Evolutionary conservation across 2,888 invertebrate genomes (phyloP), one percentile per base, ranked within the genome.

Genomic region (Volucella inanis): DNA sequence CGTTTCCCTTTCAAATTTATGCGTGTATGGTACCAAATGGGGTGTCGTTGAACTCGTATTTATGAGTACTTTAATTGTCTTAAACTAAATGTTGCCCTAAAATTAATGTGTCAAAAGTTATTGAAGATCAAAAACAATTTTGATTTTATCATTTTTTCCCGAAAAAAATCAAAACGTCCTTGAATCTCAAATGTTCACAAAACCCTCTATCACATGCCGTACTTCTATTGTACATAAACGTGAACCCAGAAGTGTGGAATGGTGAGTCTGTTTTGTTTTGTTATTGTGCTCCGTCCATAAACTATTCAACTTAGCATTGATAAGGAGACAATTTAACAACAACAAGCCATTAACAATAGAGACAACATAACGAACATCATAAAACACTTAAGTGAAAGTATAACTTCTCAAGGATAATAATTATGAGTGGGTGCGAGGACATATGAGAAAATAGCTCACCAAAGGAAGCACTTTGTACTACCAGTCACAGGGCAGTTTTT

Each of bases 301-400:
- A 38, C 45, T 14, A 47, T 57, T 74, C 2, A 64, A 38, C 47
- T 62, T 62, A 18, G 39, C 55, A 64, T 55, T 47, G 47, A 65
- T 14, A 49, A 64, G 14, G 39, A 31, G 31, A 47, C 9, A 45
- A 64, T 10, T 47, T 47, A n/a, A 64, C 18, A 55, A 55, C 54
- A 31, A 31, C 31, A 31, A 4, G 31, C 9, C 18, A 18, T 39
- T 4, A 65, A 57, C 52, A 41, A 43, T 2, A 45, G 15, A 18
- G n/a, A 31, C 3, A 62, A 47, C 47, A 47, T 64, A 64, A 55
- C 22, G 18, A 75, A 75, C 67, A 57, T 38, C 50, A 61, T 67
- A 76, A 67, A 59, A 52, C 57, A 67, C 75, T 75, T 75, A 22
- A 41, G 39, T 49, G 4, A 18, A 57, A 49, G 57, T 43, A 61